Percentiles rank a stretch among this genome's conserved stretches.
Evolutionary conservation across 1,140 invertebrate genomes (phyloP).

Genomic region (Heliconius melpomene): DNA sequence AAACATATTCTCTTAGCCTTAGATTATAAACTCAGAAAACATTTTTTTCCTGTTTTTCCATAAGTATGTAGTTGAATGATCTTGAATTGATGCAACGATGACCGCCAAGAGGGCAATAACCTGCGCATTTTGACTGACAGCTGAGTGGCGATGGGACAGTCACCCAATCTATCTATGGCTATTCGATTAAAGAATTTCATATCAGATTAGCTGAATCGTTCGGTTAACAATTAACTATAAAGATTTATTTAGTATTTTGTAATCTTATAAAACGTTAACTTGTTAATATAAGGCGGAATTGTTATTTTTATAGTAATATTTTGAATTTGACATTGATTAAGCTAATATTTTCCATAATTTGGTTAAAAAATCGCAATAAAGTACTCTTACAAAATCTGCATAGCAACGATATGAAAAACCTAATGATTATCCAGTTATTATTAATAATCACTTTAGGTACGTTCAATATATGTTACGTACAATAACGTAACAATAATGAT

Average conservation of each 20-base stretch:
- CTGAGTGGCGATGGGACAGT: conserved; percentile 35
- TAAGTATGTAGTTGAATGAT: not conserved
- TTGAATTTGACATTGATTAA: too few species aligned
- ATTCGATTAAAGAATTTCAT: conserved; percentile 30
- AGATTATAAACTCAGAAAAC: not conserved
- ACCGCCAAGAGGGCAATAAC: conserved; percentile 36
- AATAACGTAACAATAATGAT: not conserved
- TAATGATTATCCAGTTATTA: too few species aligned
- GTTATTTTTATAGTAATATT: too few species aligned
- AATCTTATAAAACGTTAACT: not conserved
- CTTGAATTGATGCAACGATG: conserved; percentile 21
- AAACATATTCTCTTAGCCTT: not conserved
- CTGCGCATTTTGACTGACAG: conserved; percentile 40
- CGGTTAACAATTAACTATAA: not conserved
- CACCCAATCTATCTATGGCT: conserved; percentile 31
- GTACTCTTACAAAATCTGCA: too few species aligned
- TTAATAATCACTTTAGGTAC: not conserved
- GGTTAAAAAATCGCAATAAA: too few species aligned
- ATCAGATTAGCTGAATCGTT: conserved; percentile 8
- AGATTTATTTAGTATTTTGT: not conserved
- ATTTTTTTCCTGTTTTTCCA: not conserved
- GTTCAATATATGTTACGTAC: not conserved
- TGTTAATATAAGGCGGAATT: not conserved
- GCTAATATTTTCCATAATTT: too few species aligned
- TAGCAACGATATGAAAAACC: too few species aligned